Conservation (phyloP, 2,797 vertebrate species). For the Periparus ater region DNA sequence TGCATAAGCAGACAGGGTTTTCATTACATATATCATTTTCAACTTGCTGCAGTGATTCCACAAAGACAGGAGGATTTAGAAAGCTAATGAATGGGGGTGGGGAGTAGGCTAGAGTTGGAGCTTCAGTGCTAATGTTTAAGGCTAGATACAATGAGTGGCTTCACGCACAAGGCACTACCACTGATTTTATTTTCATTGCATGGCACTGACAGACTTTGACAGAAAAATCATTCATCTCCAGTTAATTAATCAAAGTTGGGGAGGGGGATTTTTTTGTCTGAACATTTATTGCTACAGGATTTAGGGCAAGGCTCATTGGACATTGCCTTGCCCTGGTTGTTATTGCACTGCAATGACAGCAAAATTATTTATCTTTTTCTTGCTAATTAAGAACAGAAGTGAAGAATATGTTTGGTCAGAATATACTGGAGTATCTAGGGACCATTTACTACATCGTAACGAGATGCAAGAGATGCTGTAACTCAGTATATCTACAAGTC, state of each 20-base stretch:
- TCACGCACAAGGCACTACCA: not conserved
- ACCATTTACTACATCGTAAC: constrained; percentile 21
- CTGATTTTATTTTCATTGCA: constrained; percentile 52
- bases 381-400: constrained; percentile 59
- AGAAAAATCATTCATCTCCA: constrained; percentile 65
- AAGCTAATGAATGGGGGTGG: constrained; percentile 69
- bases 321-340: not conserved
- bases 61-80: constrained; percentile 66
- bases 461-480: not conserved
- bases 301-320: constrained; percentile 18
- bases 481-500: not conserved
- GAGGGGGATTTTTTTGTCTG: not conserved
- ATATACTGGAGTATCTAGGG: not conserved
- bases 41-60: constrained; percentile 59
- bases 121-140: constrained; percentile 3
- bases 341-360: constrained; percentile 29
- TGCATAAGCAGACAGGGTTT: constrained; percentile 50
- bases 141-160: not conserved
- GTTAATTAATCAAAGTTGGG: constrained; percentile 64
- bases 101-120: constrained; percentile 1
- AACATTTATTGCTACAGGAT: constrained; percentile 33
- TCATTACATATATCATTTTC: constrained; percentile 63
- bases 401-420: constrained; percentile 35
- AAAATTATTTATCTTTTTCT: constrained; percentile 58
- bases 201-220: constrained; percentile 60